A percentile compares a stretch with the other conserved stretches of the same genome.
phyloP scores from a whole-genome alignment of 2,797 vertebrate species.

The Glyptemys insculpta region DNA sequence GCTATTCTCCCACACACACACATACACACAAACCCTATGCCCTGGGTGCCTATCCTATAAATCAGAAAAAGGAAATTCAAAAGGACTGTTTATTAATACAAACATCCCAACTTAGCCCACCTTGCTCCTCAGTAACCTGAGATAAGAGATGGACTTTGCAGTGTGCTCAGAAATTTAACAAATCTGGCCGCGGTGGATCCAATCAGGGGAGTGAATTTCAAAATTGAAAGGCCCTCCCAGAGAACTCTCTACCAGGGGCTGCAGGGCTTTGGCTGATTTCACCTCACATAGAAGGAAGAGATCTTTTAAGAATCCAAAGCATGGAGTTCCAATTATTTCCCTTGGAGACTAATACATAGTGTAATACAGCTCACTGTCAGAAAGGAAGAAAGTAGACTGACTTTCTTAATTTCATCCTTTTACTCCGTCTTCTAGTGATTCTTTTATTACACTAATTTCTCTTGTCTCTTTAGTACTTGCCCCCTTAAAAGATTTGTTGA shows the following conservation, averaged over 20 bases:
- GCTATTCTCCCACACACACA: not conserved
- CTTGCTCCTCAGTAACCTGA: not conserved
- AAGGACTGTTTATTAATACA: not conserved
- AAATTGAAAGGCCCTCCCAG: not conserved
- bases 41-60: not conserved
- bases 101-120: not conserved
- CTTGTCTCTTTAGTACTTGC: not conserved
- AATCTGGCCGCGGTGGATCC: not conserved
- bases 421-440: not conserved
- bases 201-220: not conserved
- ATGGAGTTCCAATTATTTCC: not conserved
- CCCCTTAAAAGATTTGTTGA: conserved; percentile 26
- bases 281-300: not conserved
- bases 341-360: not conserved
- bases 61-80: not conserved
- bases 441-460: not conserved
- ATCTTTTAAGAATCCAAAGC: not conserved
- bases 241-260: not conserved
- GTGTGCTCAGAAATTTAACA: not conserved
- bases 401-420: not conserved
- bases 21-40: not conserved
- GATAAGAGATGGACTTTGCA: not conserved
- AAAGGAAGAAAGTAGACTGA: not conserved
- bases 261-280: accelerated
- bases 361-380: not conserved